Evolutionary conservation across 2,113 vertebrate genomes (phyloP).

Genomic region (Aleadryas rufinucha): DNA sequence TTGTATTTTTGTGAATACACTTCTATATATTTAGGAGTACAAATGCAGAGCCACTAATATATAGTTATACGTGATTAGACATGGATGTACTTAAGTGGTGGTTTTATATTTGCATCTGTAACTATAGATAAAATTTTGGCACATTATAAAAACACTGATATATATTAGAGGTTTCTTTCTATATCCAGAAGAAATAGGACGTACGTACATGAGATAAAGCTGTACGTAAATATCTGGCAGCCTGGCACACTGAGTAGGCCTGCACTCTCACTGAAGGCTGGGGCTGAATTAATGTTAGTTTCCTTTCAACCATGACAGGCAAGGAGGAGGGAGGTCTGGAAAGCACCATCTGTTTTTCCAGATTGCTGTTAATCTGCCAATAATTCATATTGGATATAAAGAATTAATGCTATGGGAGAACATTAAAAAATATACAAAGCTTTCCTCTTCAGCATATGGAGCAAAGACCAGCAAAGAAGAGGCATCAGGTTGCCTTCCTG

Average conservation of each 20-base stretch:
- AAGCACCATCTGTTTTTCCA: constrained; percentile 69
- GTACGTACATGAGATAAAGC: neutral
- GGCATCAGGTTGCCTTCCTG: neutral
- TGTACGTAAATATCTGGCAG: constrained; percentile 21
- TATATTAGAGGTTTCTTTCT: neutral
- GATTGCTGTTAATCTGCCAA: constrained; percentile 67
- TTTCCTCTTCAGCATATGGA: neutral
- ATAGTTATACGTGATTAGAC: neutral
- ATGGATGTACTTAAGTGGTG: neutral
- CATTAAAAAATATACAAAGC: neutral
- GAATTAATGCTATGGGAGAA: constrained; percentile 54
- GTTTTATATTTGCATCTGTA: neutral
- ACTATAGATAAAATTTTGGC: neutral
- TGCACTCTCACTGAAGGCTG: constrained; percentile 30
- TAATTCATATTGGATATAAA: constrained; percentile 62
- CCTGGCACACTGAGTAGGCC: constrained; percentile 32
- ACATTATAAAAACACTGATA: neutral
- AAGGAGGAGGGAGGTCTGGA: constrained; percentile 62
- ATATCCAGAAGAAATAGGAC: constrained; percentile 3
- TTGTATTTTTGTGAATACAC: neutral
- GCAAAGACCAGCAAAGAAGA: neutral
- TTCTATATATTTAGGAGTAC: neutral
- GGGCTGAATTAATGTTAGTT: constrained; percentile 48
- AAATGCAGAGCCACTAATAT: neutral
- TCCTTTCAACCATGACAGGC: constrained; percentile 62